Evolutionary conservation across 2,888 invertebrate species (phyloP).

Genomic region (Napeogenes sylphis): DNA sequence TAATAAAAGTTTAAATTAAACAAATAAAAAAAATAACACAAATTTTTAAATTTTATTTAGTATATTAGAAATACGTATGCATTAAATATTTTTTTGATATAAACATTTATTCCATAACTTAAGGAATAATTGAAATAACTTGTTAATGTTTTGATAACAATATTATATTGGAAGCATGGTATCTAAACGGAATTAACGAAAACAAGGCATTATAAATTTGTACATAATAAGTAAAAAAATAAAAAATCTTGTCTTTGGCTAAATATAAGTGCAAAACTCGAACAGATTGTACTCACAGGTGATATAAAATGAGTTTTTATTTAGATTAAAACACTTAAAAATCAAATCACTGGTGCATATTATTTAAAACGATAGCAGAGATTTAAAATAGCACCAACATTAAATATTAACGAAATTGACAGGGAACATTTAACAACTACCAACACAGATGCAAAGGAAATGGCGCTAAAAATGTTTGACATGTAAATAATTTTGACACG

Average conservation of each 20-base stretch:
- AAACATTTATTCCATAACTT: neutral
- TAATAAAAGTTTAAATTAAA: no score
- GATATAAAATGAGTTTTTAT: conserved; percentile 39
- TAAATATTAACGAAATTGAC: conserved; percentile 61
- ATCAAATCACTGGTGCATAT: conserved; percentile 67
- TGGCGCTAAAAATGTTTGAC: conserved; percentile 29
- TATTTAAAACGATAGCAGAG: conserved; percentile 40
- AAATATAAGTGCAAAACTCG: conserved; percentile 42
- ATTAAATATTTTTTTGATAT: neutral
- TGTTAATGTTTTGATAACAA: conserved; percentile 7
- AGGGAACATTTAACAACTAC: conserved; percentile 51
- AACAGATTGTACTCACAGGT: conserved; percentile 63
- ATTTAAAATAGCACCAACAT: conserved; percentile 74
- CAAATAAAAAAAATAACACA: no score
- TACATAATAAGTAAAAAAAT: conserved; percentile 42
- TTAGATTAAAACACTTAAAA: conserved; percentile 34
- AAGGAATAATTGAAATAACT: neutral
- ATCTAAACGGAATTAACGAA: conserved; percentile 43
- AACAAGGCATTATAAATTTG: conserved; percentile 34
- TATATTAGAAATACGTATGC: neutral
- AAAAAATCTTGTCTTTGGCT: conserved; percentile 61
- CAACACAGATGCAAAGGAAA: conserved; percentile 45
- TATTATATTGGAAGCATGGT: conserved; percentile 28
- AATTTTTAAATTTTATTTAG: no score
- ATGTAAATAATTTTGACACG: conserved; percentile 16